Evolutionary conservation across 2,113 vertebrate genomes (phyloP).

Genomic region (Martes martes): DNA sequence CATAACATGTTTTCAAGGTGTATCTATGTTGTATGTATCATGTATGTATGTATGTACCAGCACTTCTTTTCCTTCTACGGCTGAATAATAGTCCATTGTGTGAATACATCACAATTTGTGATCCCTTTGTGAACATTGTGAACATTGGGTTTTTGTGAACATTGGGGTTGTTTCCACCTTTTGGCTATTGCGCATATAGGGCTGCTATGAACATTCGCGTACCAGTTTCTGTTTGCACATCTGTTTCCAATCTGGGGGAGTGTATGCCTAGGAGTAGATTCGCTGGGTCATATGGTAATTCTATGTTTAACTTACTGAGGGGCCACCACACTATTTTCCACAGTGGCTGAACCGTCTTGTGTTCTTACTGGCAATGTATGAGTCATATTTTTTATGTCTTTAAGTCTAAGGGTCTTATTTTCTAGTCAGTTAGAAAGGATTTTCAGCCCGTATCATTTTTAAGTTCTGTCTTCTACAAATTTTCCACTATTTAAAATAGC

Average conservation of each 20-base stretch:
- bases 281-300: background rate
- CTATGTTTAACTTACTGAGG: background rate
- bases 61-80: background rate
- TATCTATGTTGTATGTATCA: too few relatives aligned
- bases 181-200: background rate
- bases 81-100: background rate
- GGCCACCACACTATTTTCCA: background rate
- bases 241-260: background rate
- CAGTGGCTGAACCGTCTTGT: background rate
- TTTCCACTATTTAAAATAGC: background rate
- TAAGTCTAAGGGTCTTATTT: background rate
- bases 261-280: background rate
- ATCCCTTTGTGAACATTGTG: background rate
- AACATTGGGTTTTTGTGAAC: background rate
- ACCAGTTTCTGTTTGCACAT: background rate
- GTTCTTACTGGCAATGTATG: background rate
- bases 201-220: background rate
- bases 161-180: background rate
- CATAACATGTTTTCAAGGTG: background rate
- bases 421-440: background rate
- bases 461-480: background rate
- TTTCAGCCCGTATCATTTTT: background rate
- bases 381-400: background rate
- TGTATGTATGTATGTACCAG: too few relatives aligned
- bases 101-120: background rate